These are phyloP conservation scores for Osedax frankpressi DNA, from an alignment of 2,888 invertebrate species.

Conservation along the genomic window DNA sequence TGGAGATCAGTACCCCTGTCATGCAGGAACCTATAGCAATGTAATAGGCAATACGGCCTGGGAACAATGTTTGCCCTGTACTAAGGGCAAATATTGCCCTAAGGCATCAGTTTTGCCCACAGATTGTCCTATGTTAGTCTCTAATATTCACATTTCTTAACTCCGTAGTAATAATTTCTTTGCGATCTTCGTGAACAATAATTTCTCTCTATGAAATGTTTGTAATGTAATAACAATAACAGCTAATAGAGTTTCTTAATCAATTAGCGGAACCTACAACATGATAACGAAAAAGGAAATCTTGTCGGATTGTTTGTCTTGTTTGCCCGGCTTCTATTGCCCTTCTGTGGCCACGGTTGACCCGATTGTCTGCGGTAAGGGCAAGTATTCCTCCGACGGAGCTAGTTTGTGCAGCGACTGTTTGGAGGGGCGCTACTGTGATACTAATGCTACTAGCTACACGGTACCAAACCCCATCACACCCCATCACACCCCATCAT, in stretches of 20 bases:
- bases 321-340: slow-evolving; percentile 41
- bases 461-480: slow-evolving; percentile 17
- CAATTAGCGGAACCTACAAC: slow-evolving; percentile 36
- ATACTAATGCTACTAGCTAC: slow-evolving; percentile 36
- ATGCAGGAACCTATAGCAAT: slow-evolving; percentile 38
- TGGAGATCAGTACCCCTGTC: slow-evolving; percentile 34
- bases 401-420: slow-evolving; percentile 34
- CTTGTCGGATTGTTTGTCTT: slow-evolving; percentile 31
- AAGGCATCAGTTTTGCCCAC: slow-evolving; percentile 35
- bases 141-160: too few species aligned
- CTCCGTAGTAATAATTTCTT: too few species aligned
- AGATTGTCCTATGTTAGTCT: slow-evolving; percentile 37
- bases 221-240: too few species aligned
- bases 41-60: slow-evolving; percentile 33
- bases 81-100: slow-evolving; percentile 38
- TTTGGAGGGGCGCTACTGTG: slow-evolving; percentile 38
- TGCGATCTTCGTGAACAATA: too few species aligned
- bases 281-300: slow-evolving; percentile 31
- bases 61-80: slow-evolving; percentile 40
- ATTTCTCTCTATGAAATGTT: too few species aligned
- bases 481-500: too few species aligned
- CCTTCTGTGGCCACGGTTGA: slow-evolving; percentile 31
- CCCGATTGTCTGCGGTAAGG: slow-evolving; percentile 38
- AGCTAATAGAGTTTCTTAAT: too few species aligned
- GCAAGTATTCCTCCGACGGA: slow-evolving; percentile 37